phyloP scores from a whole-genome alignment of 1,140 invertebrate genomes.

The Rhyacophila brunnea region DNA sequence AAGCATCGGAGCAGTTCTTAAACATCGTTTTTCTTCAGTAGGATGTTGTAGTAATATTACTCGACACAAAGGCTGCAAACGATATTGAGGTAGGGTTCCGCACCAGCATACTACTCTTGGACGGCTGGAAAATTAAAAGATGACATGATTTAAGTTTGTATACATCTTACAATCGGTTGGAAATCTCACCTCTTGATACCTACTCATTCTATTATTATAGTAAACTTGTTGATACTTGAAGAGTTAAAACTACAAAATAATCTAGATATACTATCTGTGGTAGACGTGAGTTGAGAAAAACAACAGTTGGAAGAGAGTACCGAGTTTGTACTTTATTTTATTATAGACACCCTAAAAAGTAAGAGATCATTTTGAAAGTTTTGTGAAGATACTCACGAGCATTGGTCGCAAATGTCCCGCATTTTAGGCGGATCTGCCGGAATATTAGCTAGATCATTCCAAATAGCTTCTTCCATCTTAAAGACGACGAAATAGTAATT shows the following conservation, averaged over 20 bases:
- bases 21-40: constrained; percentile 85
- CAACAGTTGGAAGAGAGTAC: neutral
- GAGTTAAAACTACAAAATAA: neutral
- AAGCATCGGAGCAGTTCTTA: constrained; percentile 88
- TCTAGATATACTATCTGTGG: neutral
- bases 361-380: too few relatives aligned
- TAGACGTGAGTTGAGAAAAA: neutral
- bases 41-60: constrained; percentile 89
- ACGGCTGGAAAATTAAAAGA: constrained; percentile 59
- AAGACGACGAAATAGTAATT: too few relatives aligned
- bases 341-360: too few relatives aligned
- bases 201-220: neutral
- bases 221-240: neutral
- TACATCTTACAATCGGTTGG: too few relatives aligned
- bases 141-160: too few relatives aligned
- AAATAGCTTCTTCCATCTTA: constrained; percentile 55
- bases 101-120: constrained; percentile 90
- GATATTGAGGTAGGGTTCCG: constrained; percentile 69
- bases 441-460: constrained; percentile 69
- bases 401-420: constrained; percentile 66
- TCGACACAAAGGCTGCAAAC: constrained; percentile 64
- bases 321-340: too few relatives aligned
- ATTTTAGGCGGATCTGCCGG: constrained; percentile 71
- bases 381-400: constrained; percentile 56
- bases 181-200: neutral